A percentile compares a stretch with the other conserved stretches of the same genome.
Evolutionary conservation across 2,797 vertebrate genomes (phyloP).

Genomic region (Lepidocolaptes lacrymiger): DNA sequence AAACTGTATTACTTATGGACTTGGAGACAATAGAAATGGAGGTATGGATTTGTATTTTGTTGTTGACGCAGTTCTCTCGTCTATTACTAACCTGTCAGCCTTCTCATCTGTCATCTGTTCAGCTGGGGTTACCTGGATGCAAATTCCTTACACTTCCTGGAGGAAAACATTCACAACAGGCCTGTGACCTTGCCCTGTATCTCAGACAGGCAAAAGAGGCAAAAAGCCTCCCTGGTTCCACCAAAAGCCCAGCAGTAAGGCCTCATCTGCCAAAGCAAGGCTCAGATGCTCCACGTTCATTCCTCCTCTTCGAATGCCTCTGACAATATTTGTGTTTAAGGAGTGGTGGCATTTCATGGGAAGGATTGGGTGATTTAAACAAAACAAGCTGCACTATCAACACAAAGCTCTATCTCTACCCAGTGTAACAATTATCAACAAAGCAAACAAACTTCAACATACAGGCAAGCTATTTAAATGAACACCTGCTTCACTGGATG

Average conservation of each 20-base stretch:
- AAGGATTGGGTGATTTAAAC: background rate
- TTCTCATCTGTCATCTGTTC: background rate
- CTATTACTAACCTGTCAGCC: background rate
- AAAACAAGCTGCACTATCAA: background rate
- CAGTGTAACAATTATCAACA: background rate
- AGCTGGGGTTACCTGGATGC: background rate
- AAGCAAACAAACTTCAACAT: background rate
- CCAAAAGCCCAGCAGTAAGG: background rate
- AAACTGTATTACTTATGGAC: fast-evolving
- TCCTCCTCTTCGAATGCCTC: background rate
- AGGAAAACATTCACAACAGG: background rate
- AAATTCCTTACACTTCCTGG: background rate
- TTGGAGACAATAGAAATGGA: background rate
- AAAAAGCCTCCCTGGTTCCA: background rate
- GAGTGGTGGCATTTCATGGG: constrained; percentile 12
- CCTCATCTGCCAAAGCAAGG: background rate
- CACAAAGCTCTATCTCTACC: constrained; percentile 1
- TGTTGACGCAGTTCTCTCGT: background rate
- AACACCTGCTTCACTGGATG: background rate
- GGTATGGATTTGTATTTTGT: background rate
- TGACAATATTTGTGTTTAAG: constrained; percentile 57
- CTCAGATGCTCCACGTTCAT: background rate
- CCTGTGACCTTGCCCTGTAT: background rate
- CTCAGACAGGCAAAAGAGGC: background rate
- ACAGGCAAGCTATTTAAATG: background rate